A percentile compares a stretch with the other conserved stretches of the same genome.
phyloP scores from a whole-genome alignment of 2,113 vertebrate genomes.

The Progne subis region DNA sequence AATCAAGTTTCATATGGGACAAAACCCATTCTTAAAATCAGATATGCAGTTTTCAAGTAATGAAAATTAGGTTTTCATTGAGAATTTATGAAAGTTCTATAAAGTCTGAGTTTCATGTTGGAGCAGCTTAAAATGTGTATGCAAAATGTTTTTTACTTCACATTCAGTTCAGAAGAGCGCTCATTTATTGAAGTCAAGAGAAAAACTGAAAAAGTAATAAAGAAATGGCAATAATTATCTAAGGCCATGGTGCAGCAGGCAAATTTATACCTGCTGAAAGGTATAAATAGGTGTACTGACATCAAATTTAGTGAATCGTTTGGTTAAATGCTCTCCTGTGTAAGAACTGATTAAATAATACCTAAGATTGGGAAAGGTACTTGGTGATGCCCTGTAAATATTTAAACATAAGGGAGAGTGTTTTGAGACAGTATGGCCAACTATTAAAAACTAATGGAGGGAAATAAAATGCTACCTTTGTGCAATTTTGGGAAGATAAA shows the following conservation, averaged over 20 bases:
- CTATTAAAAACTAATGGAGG: constrained; percentile 15
- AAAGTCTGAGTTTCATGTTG: background rate
- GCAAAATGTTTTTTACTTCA: background rate
- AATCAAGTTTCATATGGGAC: background rate
- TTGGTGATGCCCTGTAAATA: background rate
- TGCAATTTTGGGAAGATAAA: constrained; percentile 2
- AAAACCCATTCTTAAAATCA: background rate
- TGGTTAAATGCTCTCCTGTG: background rate
- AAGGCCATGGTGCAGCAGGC: background rate
- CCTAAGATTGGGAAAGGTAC: background rate
- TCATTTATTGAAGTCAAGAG: background rate
- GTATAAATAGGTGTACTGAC: background rate
- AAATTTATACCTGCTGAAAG: background rate
- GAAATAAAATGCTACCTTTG: background rate
- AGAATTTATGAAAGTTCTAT: background rate
- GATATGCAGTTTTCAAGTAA: background rate
- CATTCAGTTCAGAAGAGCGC: background rate
- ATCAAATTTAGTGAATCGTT: background rate
- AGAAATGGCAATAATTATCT: background rate
- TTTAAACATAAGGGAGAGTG: background rate
- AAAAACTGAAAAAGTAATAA: background rate
- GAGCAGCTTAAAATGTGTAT: background rate
- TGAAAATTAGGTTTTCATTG: background rate
- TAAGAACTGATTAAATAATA: constrained; percentile 24
- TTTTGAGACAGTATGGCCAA: background rate